Conservation (phyloP, 37 sponge, comb jelly and placozoan species). For the Beroe forskalii region DNA sequence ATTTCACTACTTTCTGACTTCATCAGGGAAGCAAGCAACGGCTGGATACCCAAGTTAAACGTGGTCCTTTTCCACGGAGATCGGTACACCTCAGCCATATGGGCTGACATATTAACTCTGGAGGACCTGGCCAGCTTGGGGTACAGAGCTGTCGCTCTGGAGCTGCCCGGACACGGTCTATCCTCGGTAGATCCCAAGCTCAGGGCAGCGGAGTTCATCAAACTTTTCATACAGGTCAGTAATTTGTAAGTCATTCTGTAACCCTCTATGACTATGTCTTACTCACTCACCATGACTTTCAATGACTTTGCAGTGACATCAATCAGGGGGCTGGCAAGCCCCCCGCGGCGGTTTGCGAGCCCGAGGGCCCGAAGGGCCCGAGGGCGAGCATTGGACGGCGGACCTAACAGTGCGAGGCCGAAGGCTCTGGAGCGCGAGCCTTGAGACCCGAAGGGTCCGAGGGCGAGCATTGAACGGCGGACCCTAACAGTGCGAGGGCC, state of each 20-base stretch:
- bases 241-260: not conserved
- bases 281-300: too few relatives aligned
- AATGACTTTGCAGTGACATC: too few relatives aligned
- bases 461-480: too few relatives aligned
- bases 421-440: too few relatives aligned
- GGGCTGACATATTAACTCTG: slow-evolving; percentile 36
- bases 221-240: slow-evolving; percentile 52
- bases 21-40: slow-evolving; percentile 63
- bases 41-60: slow-evolving; percentile 48
- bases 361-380: too few relatives aligned
- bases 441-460: too few relatives aligned
- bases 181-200: slow-evolving; percentile 26
- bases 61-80: slow-evolving; percentile 29
- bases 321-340: too few relatives aligned
- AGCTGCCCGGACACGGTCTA: slow-evolving; percentile 57
- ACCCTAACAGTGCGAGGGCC: too few relatives aligned
- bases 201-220: slow-evolving; percentile 46
- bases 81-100: slow-evolving; percentile 46
- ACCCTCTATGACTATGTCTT: not conserved
- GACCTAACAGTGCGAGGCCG: too few relatives aligned
- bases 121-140: slow-evolving; percentile 40
- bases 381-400: too few relatives aligned
- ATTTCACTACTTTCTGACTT: too few relatives aligned
- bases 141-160: slow-evolving; percentile 35
- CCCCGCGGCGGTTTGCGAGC: too few relatives aligned